Conservation (phyloP, 2,888 invertebrate genomes). For the Agonopterix arenella region DNA sequence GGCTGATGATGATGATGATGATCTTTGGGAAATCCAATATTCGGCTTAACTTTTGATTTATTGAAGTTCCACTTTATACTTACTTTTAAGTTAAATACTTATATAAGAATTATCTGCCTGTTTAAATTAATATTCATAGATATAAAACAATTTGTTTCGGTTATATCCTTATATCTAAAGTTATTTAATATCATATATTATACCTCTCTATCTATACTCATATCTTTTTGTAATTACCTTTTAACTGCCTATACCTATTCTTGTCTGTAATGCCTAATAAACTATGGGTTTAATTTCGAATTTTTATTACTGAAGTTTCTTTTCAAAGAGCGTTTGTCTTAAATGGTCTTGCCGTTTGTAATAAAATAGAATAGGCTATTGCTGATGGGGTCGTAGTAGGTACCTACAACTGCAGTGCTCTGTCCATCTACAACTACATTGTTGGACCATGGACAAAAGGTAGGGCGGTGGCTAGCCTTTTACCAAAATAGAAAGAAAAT, state of each 20-base stretch:
- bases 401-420: no score
- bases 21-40: no score
- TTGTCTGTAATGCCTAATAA: slow-evolving; percentile 27
- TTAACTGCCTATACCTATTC: slow-evolving; percentile 15
- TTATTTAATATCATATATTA: slow-evolving; percentile 1
- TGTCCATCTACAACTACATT: no score
- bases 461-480: no score
- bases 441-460: no score
- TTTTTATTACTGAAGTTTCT: no score
- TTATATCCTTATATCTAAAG: neutral
- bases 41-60: neutral
- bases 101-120: neutral
- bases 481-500: no score
- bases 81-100: neutral
- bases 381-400: no score
- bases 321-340: no score
- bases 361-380: no score
- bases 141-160: neutral
- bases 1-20: no score
- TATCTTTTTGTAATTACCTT: slow-evolving; percentile 26
- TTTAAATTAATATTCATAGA: neutral
- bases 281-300: slow-evolving; percentile 14
- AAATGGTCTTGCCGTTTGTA: no score
- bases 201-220: slow-evolving; percentile 18
- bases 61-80: neutral